phyloP scores from a whole-genome alignment of 2,797 vertebrate species.

The Xenops minutus region DNA sequence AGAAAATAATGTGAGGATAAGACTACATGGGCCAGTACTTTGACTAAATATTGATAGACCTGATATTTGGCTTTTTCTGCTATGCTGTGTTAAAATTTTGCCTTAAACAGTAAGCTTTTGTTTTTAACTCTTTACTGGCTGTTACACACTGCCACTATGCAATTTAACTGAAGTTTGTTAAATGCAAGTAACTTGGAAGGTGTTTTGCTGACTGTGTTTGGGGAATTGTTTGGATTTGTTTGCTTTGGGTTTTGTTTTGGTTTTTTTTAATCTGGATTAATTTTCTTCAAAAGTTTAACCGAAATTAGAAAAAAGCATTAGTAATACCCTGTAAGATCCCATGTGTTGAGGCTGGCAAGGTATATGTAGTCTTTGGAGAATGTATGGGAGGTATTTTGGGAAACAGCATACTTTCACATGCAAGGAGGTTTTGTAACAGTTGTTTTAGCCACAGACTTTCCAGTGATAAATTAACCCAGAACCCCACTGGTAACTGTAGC shows the following conservation, averaged over 20 bases:
- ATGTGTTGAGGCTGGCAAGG: conserved; percentile 2
- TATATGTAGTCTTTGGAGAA: conserved; percentile 14
- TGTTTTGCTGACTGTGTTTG: neutral
- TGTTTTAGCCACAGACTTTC: neutral
- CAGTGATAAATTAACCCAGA: neutral
- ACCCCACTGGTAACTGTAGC: neutral
- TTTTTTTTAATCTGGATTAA: neutral
- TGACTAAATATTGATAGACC: neutral
- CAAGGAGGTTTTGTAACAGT: neutral
- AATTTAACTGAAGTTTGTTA: conserved; percentile 50
- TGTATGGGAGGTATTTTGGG: neutral
- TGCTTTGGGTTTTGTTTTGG: neutral
- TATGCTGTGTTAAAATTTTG: conserved; percentile 55
- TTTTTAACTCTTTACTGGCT: conserved; percentile 37
- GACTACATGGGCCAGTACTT: conserved; percentile 38
- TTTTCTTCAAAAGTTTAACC: conserved; percentile 16
- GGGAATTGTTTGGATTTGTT: neutral
- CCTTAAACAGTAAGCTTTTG: conserved; percentile 56
- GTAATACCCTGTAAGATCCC: conserved; percentile 13
- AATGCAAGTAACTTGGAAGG: conserved; percentile 15
- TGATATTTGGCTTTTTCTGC: conserved; percentile 28
- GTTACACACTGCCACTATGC: conserved; percentile 67
- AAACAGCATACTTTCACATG: neutral
- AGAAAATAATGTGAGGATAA: conserved; percentile 11
- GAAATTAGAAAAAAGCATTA: conserved; percentile 26